A percentile compares a stretch with the other conserved stretches of the same genome.
Evolutionary conservation across 2,113 vertebrate genomes (phyloP).

Genomic region (Alosa alosa): DNA sequence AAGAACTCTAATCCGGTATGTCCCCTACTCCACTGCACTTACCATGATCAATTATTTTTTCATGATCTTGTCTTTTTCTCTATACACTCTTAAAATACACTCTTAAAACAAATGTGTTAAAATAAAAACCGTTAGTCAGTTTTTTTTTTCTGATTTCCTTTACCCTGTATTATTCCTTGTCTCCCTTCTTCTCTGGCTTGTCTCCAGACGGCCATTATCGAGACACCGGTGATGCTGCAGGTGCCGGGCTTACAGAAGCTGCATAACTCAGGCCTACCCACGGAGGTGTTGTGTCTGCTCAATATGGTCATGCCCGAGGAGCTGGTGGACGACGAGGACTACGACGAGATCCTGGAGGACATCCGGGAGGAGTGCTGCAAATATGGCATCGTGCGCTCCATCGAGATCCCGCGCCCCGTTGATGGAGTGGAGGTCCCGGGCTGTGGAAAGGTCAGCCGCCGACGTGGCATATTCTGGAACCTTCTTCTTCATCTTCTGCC

Average conservation of each 20-base stretch:
- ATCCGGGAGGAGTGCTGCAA: conserved; percentile 77
- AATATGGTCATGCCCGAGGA: conserved; percentile 79
- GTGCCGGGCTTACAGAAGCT: conserved; percentile 70
- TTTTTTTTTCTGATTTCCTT: not conserved
- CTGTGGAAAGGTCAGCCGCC: conserved; percentile 69
- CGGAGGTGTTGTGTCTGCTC: conserved; percentile 73
- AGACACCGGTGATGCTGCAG: conserved; percentile 71
- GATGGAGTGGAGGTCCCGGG: conserved; percentile 72
- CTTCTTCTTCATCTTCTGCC: not conserved
- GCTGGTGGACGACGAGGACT: conserved; percentile 75
- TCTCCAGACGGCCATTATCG: conserved; percentile 60
- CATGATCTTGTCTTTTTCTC: no score
- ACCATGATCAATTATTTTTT: not conserved
- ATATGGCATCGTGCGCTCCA: conserved; percentile 71
- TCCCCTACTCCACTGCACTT: not conserved
- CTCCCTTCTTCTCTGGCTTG: not conserved
- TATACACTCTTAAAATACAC: no score
- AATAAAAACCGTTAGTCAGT: not conserved
- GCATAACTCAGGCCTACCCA: conserved; percentile 67
- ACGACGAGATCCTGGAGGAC: conserved; percentile 77
- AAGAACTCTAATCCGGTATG: conserved; percentile 72
- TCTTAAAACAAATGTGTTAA: no score
- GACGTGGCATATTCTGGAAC: not conserved
- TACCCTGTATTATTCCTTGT: not conserved
- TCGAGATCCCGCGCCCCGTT: conserved; percentile 72